phyloP scores from a whole-genome alignment of 2,113 vertebrate species.

The Symphodus melops region DNA sequence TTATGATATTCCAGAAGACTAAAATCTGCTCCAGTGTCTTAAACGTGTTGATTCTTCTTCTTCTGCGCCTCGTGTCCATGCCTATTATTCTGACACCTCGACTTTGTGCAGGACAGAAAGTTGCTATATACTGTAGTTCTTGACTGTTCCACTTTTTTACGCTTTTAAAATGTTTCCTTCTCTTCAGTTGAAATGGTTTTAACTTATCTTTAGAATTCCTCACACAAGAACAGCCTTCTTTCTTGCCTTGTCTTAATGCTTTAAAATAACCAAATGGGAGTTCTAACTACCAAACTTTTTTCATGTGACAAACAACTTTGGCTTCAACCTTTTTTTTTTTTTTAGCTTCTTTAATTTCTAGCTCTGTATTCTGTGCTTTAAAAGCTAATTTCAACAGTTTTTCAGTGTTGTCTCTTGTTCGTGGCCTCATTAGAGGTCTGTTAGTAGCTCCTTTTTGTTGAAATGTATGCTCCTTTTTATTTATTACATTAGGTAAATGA shows the following conservation, averaged over 20 bases:
- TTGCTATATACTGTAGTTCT: slow-evolving; percentile 78
- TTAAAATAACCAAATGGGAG: slow-evolving; percentile 99
- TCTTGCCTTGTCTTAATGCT: slow-evolving; percentile 99
- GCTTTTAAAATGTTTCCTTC: slow-evolving; percentile 3
- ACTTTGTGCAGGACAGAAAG: slow-evolving; percentile 94
- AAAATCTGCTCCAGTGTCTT: slow-evolving; percentile 30
- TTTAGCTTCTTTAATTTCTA: slow-evolving; percentile 89
- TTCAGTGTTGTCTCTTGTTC: slow-evolving; percentile 91
- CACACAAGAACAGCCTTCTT: slow-evolving; percentile 95
- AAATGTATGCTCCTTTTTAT: slow-evolving; percentile 92
- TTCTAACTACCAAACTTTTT: slow-evolving; percentile 96
- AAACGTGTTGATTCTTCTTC: slow-evolving; percentile 23
- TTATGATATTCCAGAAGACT: slow-evolving; percentile 41
- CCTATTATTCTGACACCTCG: slow-evolving; percentile 89
- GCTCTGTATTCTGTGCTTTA: slow-evolving; percentile 95
- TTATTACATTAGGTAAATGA: slow-evolving; percentile 96
- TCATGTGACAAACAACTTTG: slow-evolving; percentile 89
- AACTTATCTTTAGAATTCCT: slow-evolving; percentile 89
- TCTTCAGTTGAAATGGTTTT: slow-evolving; percentile 29
- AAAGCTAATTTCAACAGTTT: slow-evolving; percentile 87
- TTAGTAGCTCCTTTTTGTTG: slow-evolving; percentile 90
- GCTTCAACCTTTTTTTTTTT: slow-evolving; percentile 85
- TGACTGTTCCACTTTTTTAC: slow-evolving; percentile 87
- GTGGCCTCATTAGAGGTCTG: slow-evolving; percentile 90
- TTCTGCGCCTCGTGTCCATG: slow-evolving; percentile 70